Evolutionary conservation across 2,797 vertebrate genomes (phyloP), one percentile per base, ranked within the genome.

Genomic region (Rhinatrema bivittatum): DNA sequence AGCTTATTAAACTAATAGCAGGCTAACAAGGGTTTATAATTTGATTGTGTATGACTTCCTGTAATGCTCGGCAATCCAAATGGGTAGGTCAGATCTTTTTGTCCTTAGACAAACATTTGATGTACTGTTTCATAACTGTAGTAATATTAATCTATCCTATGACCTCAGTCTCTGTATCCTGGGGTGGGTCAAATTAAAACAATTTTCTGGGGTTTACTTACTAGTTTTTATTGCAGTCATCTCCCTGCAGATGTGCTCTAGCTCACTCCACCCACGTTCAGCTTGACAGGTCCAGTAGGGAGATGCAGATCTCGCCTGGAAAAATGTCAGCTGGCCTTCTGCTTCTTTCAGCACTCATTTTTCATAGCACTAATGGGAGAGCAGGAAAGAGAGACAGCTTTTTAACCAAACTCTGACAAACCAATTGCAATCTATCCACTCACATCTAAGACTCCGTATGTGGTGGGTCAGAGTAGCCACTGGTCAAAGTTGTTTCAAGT

Each of bases 101-200:
- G 66, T 77, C 66, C 72, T 79, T 81, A 77, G 79, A 66, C 58
- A 83, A 84, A 86, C 66, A 82, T 54, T 66, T 74, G 65, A 78
- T 75, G 71, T 70, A 62, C 54, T 72, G 63, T 72, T 72, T 68
- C 72, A 59, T 76, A 64, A 55, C 27, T 70, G 60, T 65, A 63
- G 62, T 64, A 60, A 49, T 59, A 69, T 63, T 54, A 60, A 63
- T 77, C 50, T 69, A 66, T 81, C 56, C 59, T 53, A 62, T 66
- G 68, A 68, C 65, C 68, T 72, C 71, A 69, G 58, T 31, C 40
- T 59, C 28, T 63, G 59, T 62, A 63, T 68, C 66, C 61, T 38
- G 22, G 53, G 39, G 42, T 45, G 35, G 53, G 50, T 66, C 32
- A 2, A 53, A 59, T 53, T 67, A 58, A 68, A 69, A 55, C 62